Evolutionary conservation across 2,888 invertebrate species (phyloP).

Genomic region (Cybosia mesomella): DNA sequence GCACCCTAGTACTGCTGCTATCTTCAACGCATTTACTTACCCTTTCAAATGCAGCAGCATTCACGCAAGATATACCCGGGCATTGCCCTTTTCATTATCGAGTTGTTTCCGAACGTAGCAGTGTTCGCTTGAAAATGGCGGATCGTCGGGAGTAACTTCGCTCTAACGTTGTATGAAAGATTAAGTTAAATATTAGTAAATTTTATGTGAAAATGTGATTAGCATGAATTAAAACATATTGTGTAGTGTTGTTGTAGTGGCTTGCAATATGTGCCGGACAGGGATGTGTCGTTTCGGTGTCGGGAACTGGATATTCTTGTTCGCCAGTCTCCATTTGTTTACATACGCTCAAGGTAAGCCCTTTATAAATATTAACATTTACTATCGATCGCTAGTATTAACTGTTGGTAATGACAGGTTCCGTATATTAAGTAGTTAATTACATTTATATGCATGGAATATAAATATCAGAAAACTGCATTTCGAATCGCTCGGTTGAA

Average conservation of each 20-base stretch:
- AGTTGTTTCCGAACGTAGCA: constrained; percentile 77
- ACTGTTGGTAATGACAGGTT: constrained; percentile 38
- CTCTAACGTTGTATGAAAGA: constrained; percentile 57
- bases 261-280: constrained; percentile 82
- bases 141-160: constrained; percentile 59
- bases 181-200: constrained; percentile 65
- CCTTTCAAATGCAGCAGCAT: constrained; percentile 46
- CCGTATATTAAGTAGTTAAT: constrained; percentile 33
- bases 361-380: constrained; percentile 79
- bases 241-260: constrained; percentile 76
- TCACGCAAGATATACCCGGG: constrained; percentile 69
- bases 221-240: constrained; percentile 82
- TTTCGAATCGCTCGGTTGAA: constrained; percentile 6
- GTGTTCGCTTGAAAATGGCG: constrained; percentile 80
- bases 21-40: constrained; percentile 54
- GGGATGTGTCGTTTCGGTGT: constrained; percentile 79
- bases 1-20: constrained; percentile 51
- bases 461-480: constrained; percentile 28
- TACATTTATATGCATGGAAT: constrained; percentile 31
- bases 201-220: constrained; percentile 85
- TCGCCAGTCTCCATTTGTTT: constrained; percentile 82
- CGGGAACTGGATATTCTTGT: constrained; percentile 84
- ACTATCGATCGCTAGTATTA: constrained; percentile 70
- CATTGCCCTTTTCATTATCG: constrained; percentile 84
- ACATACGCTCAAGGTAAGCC: constrained; percentile 85